These are phyloP conservation scores for Eristalinus aeneus DNA, from an alignment of 2,888 invertebrate genomes.

Conservation along the genomic window DNA sequence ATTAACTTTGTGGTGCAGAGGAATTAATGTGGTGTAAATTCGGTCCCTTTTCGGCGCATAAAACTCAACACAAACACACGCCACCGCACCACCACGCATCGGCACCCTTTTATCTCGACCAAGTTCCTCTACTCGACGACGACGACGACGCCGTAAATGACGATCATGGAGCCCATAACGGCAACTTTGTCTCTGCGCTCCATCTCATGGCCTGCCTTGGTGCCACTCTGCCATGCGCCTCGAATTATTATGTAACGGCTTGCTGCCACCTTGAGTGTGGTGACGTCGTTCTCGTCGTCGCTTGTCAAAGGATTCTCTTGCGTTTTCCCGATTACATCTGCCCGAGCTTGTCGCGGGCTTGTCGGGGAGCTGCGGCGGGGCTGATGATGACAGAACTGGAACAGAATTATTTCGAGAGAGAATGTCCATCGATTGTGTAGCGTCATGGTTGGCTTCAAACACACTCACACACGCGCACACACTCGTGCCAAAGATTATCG, in stretches of 20 bases:
- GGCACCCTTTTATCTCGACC: slow-evolving; percentile 46
- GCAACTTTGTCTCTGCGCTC: slow-evolving; percentile 24
- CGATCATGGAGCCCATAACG: slow-evolving; percentile 33
- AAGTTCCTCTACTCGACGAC: background rate
- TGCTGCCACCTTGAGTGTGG: background rate
- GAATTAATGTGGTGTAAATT: slow-evolving; percentile 73
- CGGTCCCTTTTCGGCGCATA: slow-evolving; percentile 53
- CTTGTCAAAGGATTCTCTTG: background rate
- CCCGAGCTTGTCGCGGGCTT: background rate
- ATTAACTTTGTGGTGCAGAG: slow-evolving; percentile 72
- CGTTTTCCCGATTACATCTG: background rate
- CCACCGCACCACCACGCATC: slow-evolving; percentile 27
- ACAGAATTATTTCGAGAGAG: background rate
- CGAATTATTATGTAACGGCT: background rate
- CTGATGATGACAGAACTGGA: background rate
- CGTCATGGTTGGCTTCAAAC: background rate
- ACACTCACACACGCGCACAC: background rate
- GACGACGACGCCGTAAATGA: slow-evolving; percentile 30
- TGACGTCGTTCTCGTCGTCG: background rate
- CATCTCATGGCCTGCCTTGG: slow-evolving; percentile 21
- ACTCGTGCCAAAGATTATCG: background rate
- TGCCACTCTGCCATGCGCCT: background rate
- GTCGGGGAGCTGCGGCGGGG: background rate
- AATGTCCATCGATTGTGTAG: background rate
- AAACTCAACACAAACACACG: slow-evolving; percentile 24